A percentile compares a stretch with the other conserved stretches of the same genome.
phyloP scores from a whole-genome alignment of 1,140 invertebrate species.

The Zophobas atratus region DNA sequence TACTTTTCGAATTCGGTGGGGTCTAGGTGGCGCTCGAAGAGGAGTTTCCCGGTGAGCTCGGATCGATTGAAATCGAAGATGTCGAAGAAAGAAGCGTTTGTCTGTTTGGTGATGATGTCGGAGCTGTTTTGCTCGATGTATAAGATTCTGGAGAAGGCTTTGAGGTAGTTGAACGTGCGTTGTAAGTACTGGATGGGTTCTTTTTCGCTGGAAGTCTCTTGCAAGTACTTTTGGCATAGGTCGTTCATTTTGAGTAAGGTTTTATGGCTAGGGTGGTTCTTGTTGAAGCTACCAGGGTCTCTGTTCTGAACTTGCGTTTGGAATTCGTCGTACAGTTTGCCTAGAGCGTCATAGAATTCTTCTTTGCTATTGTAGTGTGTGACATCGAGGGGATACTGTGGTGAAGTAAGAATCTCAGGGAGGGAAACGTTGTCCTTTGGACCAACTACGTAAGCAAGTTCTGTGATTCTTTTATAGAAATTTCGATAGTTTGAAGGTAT shows the following conservation, averaged over 20 bases:
- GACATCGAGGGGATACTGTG: conserved; percentile 55
- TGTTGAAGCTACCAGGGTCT: conserved; percentile 58
- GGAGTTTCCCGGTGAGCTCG: conserved; percentile 71
- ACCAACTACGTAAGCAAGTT: conserved; percentile 51
- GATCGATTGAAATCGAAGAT: conserved; percentile 66
- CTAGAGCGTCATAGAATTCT: conserved; percentile 55
- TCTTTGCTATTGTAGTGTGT: conserved; percentile 51
- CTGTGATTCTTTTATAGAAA: conserved; percentile 56
- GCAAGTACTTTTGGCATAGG: conserved; percentile 41
- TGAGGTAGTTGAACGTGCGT: conserved; percentile 68
- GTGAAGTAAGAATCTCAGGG: conserved; percentile 52
- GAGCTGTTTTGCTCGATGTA: conserved; percentile 67
- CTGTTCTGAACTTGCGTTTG: conserved; percentile 33
- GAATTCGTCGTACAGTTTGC: conserved; percentile 55
- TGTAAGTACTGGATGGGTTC: conserved; percentile 66
- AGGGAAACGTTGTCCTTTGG: conserved; percentile 50
- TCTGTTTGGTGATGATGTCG: conserved; percentile 67
- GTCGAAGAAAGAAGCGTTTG: conserved; percentile 62
- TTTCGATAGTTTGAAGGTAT: conserved; percentile 49
- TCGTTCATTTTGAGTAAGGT: conserved; percentile 58
- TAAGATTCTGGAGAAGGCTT: conserved; percentile 66
- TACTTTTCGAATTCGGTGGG: conserved; percentile 72
- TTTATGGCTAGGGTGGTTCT: conserved; percentile 59
- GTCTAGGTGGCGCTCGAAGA: conserved; percentile 72
- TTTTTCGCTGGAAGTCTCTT: conserved; percentile 16